Evolutionary conservation across 2,113 vertebrate species (phyloP), one percentile per base, ranked within the genome.

Genomic region (Phrynosoma blainvillii): DNA sequence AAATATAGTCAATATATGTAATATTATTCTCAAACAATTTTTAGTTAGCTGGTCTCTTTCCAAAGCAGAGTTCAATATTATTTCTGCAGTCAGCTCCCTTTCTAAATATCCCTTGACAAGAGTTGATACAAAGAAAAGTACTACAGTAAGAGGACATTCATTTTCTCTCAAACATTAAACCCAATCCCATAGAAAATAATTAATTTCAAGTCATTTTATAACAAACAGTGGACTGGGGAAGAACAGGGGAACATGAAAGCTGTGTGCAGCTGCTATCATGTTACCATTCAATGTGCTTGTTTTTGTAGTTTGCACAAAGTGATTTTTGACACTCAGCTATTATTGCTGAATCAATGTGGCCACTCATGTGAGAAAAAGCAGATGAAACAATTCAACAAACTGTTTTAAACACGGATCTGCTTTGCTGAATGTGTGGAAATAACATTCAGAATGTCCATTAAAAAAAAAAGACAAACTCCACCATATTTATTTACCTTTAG

Each of bases 401-500:
- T 79, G 18, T 5, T 47, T 75, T 81, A 47, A 77, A 42, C 30
- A 70, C 25, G 18, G 36, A 77, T 25, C 14, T 36, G 20, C 92
- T 88, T 78, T 71, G 87, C 88, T 68, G 84, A 93, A 32, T 73
- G 10, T 76, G 47, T 10, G 23, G 4, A 86, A 92, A 6, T 47
- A 71, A 85, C 90, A 92, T 71, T 59, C 1, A 0, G 40, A 86
- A 4, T 14, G 85, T 70, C 93, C 88, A 56, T 81, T 7, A n/a
- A n/a, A 84, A 7, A 79, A 74, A 0, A 40, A 89, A 47, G 0
- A 36, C 68, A 8, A 2, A 92, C 85, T 84, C 59, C 16, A 68
- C 84, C 89, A 47, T 0, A 2, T 85, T 88, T 21, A 81, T 0
- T 5, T 93, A 97, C 98, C 98, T 98, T 99, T 99, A 93, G 98